Base-by-base conservation (phyloP, 2,888 invertebrate genomes). In the Limulus polyphemus region DNA sequence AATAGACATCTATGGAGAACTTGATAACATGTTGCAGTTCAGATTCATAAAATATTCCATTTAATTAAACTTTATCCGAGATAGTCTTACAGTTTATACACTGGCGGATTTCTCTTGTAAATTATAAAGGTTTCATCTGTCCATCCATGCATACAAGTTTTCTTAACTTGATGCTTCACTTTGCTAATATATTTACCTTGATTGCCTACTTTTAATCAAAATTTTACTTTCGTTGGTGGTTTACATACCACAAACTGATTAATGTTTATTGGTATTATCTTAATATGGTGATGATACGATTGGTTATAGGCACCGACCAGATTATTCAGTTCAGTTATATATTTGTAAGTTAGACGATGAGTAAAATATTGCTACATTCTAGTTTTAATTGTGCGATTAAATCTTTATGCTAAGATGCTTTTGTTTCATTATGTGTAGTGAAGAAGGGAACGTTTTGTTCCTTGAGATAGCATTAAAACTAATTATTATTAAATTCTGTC, bases 401-500 rank as follows among this genome's bases (percentile, higher is more conserved):
- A 71, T 11, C 74, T 59, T 67, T 75, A 74, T 1, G 71, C 70
- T 9, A 74, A n/a, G n/a, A n/a, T n/a, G n/a, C n/a, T n/a, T n/a
- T n/a, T n/a, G n/a, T n/a, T n/a, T n/a, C n/a, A n/a, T n/a, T n/a
- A n/a, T n/a, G n/a, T n/a, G n/a, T n/a, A n/a, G n/a, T n/a, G n/a
- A n/a, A n/a, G n/a, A n/a, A n/a, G n/a, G n/a, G n/a, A n/a, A n/a
- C n/a, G n/a, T n/a, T n/a, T n/a, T n/a, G n/a, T n/a, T n/a, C n/a
- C n/a, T n/a, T n/a, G n/a, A n/a, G n/a, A n/a, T n/a, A n/a, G n/a
- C n/a, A n/a, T n/a, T n/a, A n/a, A n/a, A n/a, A n/a, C n/a, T n/a
- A n/a, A n/a, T n/a, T n/a, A n/a, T n/a, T n/a, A n/a, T n/a, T n/a
- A n/a, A n/a, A n/a, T n/a, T n/a, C n/a, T n/a, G n/a, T n/a, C n/a